A percentile compares a stretch with the other conserved stretches of the same genome.
Evolutionary conservation across 2,888 invertebrate species (phyloP).

Genomic region (Hydriomena furcata): DNA sequence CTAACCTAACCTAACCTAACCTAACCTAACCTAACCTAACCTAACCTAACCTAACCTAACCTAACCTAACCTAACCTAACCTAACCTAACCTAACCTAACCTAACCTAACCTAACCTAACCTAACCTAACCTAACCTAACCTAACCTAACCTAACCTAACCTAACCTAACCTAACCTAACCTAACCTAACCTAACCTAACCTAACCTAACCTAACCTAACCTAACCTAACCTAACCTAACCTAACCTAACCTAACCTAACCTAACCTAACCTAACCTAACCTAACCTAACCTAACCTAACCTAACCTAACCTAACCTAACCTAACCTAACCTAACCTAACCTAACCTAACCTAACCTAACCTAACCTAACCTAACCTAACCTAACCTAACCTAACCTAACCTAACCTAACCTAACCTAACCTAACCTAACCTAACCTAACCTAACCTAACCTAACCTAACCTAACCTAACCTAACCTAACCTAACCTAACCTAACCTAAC

Average conservation of each 20-base stretch:
- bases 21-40: constrained; percentile 40
- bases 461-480: constrained; percentile 3
- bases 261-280: constrained; percentile 3
- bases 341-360: constrained; percentile 3
- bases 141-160: constrained; percentile 26
- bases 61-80: constrained; percentile 37
- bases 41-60: constrained; percentile 40
- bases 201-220: constrained; percentile 3
- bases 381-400: constrained; percentile 3
- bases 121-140: constrained; percentile 28
- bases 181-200: constrained; percentile 3
- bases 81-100: constrained; percentile 27
- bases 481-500: constrained; percentile 3
- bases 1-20: constrained; percentile 43
- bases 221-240: constrained; percentile 3
- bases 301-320: constrained; percentile 3
- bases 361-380: constrained; percentile 3
- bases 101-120: constrained; percentile 25
- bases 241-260: constrained; percentile 3
- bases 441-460: constrained; percentile 3
- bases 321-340: constrained; percentile 3
- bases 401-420: constrained; percentile 3
- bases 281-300: constrained; percentile 3
- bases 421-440: constrained; percentile 3
- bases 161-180: constrained; percentile 3